Base-by-base conservation (phyloP, 2,888 invertebrate genomes). In the Itoplectis maculator region DNA sequence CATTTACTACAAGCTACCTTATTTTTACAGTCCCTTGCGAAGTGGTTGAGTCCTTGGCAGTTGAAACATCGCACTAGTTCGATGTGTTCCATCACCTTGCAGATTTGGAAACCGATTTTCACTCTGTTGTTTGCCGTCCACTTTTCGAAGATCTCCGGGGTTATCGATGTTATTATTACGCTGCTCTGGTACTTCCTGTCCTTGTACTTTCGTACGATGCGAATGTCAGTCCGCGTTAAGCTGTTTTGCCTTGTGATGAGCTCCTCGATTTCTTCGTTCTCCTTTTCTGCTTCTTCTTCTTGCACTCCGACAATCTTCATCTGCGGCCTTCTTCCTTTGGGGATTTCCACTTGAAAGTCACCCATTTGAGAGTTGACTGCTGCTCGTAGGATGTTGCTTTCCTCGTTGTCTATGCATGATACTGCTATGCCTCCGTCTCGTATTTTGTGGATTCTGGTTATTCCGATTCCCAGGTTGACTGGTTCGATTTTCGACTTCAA, bases 1-100 rank as follows among this genome's bases (percentile, higher is more conserved):
- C 45, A 45, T n/a, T 45, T 45, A 45, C n/a, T n/a, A 45, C 45
- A 45, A n/a, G 45, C 45, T 45, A 45, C 11, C n/a, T 7, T 45
- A n/a, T 45, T 45, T 45, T 45, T 45, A 45, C 45, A 45, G n/a
- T 45, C 45, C n/a, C 7, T 45, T n/a, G 45, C 45, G 45, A 45
- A 45, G 45, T 45, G 45, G n/a, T 45, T 45, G 11, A 45, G 45
- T 13, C 45, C 45, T 45, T 45, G 45, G 45, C 45, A 45, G 9
- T 45, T 45, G n/a, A 45, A 45, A 45, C 45, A 45, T 13, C 45
- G 45, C 45, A 45, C 9, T 45, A 45, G n/a, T 13, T 45, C 45
- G n/a, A n/a, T 45, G 45, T 45, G 45, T 45, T n/a, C 45, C n/a
- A 45, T n/a, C n/a, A 45, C 45, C 45, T 45, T 45, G 45, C 45